These are phyloP conservation scores for Eupithecia exiguata DNA, from an alignment of 2,888 invertebrate genomes.

Conservation along the genomic window DNA sequence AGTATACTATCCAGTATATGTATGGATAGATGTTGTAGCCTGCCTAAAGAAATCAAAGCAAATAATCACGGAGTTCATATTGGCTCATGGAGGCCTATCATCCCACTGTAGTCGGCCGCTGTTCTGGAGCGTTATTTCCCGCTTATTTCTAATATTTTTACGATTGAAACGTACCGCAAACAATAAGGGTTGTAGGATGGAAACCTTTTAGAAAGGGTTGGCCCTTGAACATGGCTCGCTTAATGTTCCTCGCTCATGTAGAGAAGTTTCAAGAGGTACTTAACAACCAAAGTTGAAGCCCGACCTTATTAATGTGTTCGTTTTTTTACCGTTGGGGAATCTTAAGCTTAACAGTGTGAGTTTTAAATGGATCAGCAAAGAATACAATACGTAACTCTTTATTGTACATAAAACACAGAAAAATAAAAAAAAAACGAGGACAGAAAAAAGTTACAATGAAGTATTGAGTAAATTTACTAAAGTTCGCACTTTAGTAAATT, in stretches of 20 bases:
- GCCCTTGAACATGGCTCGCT: neutral
- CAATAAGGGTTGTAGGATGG: constrained; percentile 9
- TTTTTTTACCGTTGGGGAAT: neutral
- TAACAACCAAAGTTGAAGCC: neutral
- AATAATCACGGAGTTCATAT: constrained; percentile 20
- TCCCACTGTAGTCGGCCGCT: constrained; percentile 28
- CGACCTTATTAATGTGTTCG: neutral
- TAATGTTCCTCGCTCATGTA: neutral
- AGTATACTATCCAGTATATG: too few relatives aligned
- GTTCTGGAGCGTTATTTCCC: constrained; percentile 23
- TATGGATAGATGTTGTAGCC: too few relatives aligned
- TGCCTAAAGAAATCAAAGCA: neutral
- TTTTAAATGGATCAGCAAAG: neutral
- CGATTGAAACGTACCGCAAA: neutral
- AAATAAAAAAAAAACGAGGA: neutral
- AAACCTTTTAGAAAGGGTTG: constrained; percentile 14
- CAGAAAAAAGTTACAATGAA: neutral
- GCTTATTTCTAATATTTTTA: constrained; percentile 18
- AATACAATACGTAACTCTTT: neutral
- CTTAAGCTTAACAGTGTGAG: neutral
- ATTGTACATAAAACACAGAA: too few relatives aligned
- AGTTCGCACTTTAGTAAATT: too few relatives aligned
- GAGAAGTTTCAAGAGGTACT: neutral
- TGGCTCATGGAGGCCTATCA: constrained; percentile 17
- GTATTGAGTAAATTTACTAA: too few relatives aligned